Evolutionary conservation across 2,797 vertebrate species (phyloP).

Genomic region (Mergus octosetaceus): DNA sequence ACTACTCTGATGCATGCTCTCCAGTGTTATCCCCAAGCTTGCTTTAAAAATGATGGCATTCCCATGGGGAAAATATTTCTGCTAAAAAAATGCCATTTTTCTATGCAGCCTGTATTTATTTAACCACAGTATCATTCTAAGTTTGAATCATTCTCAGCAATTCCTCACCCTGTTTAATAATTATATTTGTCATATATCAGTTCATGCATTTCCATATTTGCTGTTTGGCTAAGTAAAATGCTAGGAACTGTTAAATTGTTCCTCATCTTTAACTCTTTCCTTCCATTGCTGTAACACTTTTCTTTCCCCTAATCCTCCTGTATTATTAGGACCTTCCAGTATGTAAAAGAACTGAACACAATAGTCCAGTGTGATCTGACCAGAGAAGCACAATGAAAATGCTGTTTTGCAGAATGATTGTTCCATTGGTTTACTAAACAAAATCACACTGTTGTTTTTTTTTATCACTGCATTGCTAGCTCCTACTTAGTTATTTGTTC

Average conservation of each 20-base stretch:
- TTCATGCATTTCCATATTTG: background rate
- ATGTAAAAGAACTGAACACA: background rate
- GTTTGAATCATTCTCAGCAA: background rate
- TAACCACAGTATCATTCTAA: background rate
- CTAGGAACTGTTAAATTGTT: background rate
- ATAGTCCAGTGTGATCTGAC: background rate
- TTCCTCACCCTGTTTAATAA: background rate
- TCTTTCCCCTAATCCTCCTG: background rate
- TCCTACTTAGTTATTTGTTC: background rate
- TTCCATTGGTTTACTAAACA: background rate
- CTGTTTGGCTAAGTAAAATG: background rate
- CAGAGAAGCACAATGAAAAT: background rate
- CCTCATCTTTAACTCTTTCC: background rate
- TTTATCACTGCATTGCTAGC: background rate
- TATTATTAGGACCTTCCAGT: background rate
- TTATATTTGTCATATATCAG: background rate
- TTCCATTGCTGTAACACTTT: fast-evolving
- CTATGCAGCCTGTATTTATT: background rate
- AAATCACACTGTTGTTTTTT: background rate
- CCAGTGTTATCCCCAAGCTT: background rate
- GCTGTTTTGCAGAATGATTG: background rate
- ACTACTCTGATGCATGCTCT: background rate
- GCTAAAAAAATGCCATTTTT: background rate
- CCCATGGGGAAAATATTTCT: background rate
- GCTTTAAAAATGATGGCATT: background rate